Base-by-base conservation (phyloP, 2,888 invertebrate genomes). In the Dromius quadrimaculatus region DNA sequence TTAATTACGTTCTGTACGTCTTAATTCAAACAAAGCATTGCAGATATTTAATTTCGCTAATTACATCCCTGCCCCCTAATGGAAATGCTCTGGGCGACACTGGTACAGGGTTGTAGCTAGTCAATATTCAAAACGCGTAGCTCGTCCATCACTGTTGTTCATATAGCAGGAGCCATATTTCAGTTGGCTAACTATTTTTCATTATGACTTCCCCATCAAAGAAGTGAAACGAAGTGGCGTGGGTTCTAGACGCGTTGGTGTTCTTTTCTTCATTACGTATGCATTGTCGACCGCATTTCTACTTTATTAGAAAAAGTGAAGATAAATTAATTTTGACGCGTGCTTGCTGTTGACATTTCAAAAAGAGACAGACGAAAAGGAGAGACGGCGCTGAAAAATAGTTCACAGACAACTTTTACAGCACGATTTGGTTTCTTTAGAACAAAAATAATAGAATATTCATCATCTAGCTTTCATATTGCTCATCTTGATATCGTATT, bases 301-400 rank as follows among this genome's bases (percentile, higher is more conserved):
- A 76, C 76, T 78, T 78, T 78, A 78, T 78, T 77, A 78, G 77
- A 76, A 72, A 65, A 50, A 73, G 75, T 74, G 74, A 77, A 76
- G 77, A 77, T 77, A 77, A 77, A 77, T 78, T 78, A 78, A 78
- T 77, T 77, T 75, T 74, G 74, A 75, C 73, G 74, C 72, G 72
- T 73, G 74, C 71, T 72, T 72, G 54, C 36, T 17, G 38, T 13
- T 65, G 65, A 65, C 65, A 65, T 65, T n/a, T n/a, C n/a, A n/a
- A n/a, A n/a, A n/a, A n/a, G n/a, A n/a, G n/a, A n/a, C n/a, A n/a
- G n/a, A n/a, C n/a, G n/a, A n/a, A n/a, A n/a, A n/a, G n/a, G n/a
- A n/a, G n/a, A n/a, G n/a, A n/a, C n/a, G n/a, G n/a, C n/a, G n/a
- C n/a, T n/a, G n/a, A n/a, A n/a, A n/a, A n/a, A n/a, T n/a, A n/a